Evolutionary conservation across 1,140 invertebrate species (phyloP).

Genomic region (Patella vulgata): DNA sequence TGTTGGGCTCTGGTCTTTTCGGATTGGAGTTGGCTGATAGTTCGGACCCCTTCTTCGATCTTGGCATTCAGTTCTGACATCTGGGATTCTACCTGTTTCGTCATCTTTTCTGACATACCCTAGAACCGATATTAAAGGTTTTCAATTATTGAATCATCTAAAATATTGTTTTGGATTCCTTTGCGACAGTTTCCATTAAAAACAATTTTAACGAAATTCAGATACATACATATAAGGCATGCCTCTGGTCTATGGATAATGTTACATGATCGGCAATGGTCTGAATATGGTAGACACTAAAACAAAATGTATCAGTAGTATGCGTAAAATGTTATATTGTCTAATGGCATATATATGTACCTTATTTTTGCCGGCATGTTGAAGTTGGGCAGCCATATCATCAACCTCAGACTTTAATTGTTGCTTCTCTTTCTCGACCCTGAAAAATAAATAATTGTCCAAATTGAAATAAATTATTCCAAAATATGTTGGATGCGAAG

Average conservation of each 20-base stretch:
- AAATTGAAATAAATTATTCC: neutral
- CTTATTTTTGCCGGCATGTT: slow-evolving; percentile 93
- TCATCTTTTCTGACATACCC: slow-evolving; percentile 94
- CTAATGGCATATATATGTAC: slow-evolving; percentile 73
- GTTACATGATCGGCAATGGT: neutral
- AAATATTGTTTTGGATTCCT: neutral
- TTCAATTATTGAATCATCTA: neutral
- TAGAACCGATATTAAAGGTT: slow-evolving; percentile 57
- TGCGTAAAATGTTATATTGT: no score
- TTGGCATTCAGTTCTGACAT: slow-evolving; percentile 88
- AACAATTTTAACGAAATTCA: neutral
- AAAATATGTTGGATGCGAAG: neutral
- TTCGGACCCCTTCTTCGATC: slow-evolving; percentile 72
- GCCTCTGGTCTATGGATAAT: neutral
- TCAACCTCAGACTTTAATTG: slow-evolving; percentile 93
- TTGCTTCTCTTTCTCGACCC: slow-evolving; percentile 96
- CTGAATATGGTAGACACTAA: neutral
- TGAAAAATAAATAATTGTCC: slow-evolving; percentile 65
- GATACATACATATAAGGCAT: neutral
- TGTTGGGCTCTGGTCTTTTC: slow-evolving; percentile 70
- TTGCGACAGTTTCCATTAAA: neutral
- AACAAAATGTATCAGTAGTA: no score
- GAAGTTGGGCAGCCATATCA: slow-evolving; percentile 83
- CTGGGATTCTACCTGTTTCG: slow-evolving; percentile 92
- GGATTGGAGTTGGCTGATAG: slow-evolving; percentile 31